Percentiles rank a stretch among this genome's conserved stretches.
These are phyloP conservation scores for Hydrochoerus hydrochaeris DNA, from an alignment of 2,113 vertebrate genomes.

Conservation along the genomic window DNA sequence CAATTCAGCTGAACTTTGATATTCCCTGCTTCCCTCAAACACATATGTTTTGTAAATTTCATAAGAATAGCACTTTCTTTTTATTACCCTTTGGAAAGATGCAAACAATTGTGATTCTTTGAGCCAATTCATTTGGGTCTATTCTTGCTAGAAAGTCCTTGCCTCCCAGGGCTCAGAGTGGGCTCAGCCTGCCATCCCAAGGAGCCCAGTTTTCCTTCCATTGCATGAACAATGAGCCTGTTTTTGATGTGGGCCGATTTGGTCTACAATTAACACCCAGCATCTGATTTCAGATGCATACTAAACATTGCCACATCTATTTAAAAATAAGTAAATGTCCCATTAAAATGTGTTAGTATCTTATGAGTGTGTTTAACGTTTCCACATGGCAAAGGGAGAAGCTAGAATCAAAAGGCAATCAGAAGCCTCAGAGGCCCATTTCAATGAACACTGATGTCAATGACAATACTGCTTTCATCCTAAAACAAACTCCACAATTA, in stretches of 20 bases:
- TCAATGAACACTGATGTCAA: not conserved
- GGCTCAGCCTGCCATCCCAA: not conserved
- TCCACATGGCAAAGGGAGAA: slow-evolving; percentile 28
- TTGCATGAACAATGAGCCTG: not conserved
- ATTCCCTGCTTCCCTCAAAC: not conserved
- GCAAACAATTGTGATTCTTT: not conserved
- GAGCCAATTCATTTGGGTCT: not conserved
- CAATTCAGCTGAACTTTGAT: not conserved
- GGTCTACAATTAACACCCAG: slow-evolving; percentile 45
- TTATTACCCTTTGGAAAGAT: slow-evolving; percentile 30
- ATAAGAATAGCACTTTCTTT: not conserved
- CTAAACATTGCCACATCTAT: slow-evolving; percentile 44
- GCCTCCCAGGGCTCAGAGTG: not conserved
- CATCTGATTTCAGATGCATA: slow-evolving; percentile 32
- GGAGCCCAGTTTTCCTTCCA: not conserved
- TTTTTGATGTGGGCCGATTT: slow-evolving; percentile 35
- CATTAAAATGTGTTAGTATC: slow-evolving; percentile 45
- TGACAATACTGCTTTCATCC: not conserved
- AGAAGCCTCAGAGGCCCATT: not conserved
- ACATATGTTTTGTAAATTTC: not conserved
- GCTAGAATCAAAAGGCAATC: not conserved
- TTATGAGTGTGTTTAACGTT: slow-evolving; percentile 38
- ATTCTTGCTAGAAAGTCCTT: not conserved
- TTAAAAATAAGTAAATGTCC: slow-evolving; percentile 63
- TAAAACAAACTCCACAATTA: not conserved